Conservation (phyloP, 2,113 vertebrate species). For the Chionomys nivalis region DNA sequence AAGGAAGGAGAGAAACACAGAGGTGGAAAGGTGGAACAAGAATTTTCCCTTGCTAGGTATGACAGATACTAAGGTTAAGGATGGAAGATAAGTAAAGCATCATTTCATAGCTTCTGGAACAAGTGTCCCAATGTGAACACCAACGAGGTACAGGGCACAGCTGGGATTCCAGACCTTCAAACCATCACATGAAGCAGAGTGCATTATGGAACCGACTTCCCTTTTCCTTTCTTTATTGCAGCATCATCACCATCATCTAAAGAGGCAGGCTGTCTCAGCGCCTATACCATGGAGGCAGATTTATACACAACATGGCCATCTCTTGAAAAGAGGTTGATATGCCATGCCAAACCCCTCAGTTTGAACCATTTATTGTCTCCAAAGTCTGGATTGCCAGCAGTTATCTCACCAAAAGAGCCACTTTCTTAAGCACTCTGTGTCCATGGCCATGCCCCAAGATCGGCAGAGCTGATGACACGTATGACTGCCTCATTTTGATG, state of each 20-base stretch:
- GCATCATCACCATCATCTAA: not conserved
- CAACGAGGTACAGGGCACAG: not conserved
- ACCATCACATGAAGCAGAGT: not conserved
- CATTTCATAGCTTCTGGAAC: not conserved
- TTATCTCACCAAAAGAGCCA: not conserved
- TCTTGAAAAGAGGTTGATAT: not conserved
- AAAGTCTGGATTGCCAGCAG: not conserved
- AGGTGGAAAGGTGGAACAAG: not conserved
- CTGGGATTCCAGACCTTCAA: not conserved
- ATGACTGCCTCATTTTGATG: not conserved
- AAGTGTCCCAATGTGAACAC: not conserved
- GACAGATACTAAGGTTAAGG: not conserved
- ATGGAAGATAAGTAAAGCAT: not conserved
- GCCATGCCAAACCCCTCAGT: not conserved
- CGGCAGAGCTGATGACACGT: not conserved
- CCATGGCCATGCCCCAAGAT: not conserved
- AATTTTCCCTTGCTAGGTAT: not conserved
- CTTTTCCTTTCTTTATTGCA: not conserved
- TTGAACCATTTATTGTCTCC: not conserved
- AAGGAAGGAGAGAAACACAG: not conserved
- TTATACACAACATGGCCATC: not conserved
- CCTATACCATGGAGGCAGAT: not conserved
- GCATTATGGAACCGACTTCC: not conserved
- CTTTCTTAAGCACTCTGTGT: not conserved
- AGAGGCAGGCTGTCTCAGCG: not conserved